Percentiles rank a stretch among this genome's conserved stretches.
phyloP scores from a whole-genome alignment of 2,888 invertebrate genomes.

The Lordiphosa fenestrarum region DNA sequence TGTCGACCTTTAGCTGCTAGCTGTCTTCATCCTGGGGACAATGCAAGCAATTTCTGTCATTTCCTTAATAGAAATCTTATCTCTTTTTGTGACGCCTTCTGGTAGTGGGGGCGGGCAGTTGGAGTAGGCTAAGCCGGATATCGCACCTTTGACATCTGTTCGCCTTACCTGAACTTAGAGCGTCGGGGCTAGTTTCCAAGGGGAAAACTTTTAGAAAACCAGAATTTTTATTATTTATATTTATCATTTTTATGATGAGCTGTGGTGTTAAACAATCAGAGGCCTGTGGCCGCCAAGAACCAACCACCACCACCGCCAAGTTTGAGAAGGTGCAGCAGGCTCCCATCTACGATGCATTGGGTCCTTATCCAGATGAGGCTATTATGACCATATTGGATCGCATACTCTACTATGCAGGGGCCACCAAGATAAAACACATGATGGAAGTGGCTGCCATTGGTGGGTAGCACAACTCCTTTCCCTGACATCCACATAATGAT shows the following conservation, averaged over 20 bases:
- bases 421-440: conserved; percentile 28
- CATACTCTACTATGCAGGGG: conserved; percentile 59
- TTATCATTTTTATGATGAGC: conserved; percentile 20
- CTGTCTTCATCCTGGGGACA: conserved; percentile 40
- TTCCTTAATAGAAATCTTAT: conserved; percentile 80
- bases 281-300: not conserved
- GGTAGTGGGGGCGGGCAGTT: conserved; percentile 2
- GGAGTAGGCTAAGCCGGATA: conserved; percentile 56
- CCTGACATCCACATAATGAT: not conserved
- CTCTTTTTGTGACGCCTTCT: conserved; percentile 60
- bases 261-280: not conserved
- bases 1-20: conserved; percentile 35
- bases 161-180: not conserved
- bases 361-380: conserved; percentile 75
- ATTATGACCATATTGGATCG: conserved; percentile 65
- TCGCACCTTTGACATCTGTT: conserved; percentile 74
- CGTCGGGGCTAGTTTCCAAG: conserved; percentile 8
- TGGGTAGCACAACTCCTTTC: not conserved
- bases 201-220: not conserved
- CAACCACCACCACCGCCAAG: not conserved
- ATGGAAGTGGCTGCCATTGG: not conserved
- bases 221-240: not conserved
- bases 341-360: conserved; percentile 40
- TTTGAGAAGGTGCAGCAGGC: conserved; percentile 13
- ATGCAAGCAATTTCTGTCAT: conserved; percentile 79